Evolutionary conservation across 2,113 vertebrate genomes (phyloP), one percentile per base, ranked within the genome.

Genomic region (Glaucomys volans): DNA sequence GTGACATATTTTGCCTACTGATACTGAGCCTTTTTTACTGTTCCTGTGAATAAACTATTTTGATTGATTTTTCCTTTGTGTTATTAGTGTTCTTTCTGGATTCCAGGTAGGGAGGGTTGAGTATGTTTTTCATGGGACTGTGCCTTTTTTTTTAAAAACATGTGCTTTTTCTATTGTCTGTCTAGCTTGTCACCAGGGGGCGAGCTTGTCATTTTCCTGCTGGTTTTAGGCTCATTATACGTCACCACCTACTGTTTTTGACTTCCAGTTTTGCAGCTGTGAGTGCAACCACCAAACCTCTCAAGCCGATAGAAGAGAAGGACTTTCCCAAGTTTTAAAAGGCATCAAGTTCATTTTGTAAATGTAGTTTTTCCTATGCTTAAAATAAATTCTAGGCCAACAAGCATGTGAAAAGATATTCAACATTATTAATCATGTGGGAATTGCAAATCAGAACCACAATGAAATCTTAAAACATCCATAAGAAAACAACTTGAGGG

Each of bases 141-240:
- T 57, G 50, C 52, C 42, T 93, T 81, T 85, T 67, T 37, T 93
- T 81, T 85, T 67, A 88, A 57, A 35, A 87, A 47, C 2, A 17
- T 86, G 85, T 96, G 67, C 30, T 35, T 77, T 97, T 96, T 85
- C 30, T 83, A 0, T 90, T 92, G 28, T 74, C 66, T 77, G 59
- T 71, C 62, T 77, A 52, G 64, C 20, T 69, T 84, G 75, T 95
- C 97, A 90, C 95, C 89, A 98, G 97, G 87, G 97, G 97, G 97
- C 94, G 80, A 96, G 11, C 97, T 95, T 96, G 93, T 76, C 66
- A 3, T 94, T 97, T 93, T 76, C 71, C 75, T 95, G 59, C n/a
- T 86, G 47, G 22, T 87, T 50, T 47, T 28, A 59, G 10, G 26
- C 66, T 28, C 9, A 2, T 59, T 79, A 32, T 64, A 62, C 69